Conservation (phyloP, 2,888 invertebrate genomes). For the Harpalus rufipes region DNA sequence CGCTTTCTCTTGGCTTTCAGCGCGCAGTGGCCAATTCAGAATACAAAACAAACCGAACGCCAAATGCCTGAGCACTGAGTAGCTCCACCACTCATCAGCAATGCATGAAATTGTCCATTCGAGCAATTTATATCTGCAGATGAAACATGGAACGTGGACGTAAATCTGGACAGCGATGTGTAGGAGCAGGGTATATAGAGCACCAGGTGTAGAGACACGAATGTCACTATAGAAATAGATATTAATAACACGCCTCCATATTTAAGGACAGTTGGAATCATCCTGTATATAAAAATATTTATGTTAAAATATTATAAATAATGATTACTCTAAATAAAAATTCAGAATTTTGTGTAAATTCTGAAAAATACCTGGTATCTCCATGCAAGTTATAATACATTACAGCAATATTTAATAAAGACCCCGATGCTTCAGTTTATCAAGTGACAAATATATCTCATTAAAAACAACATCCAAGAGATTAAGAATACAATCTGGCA, state of each 20-base stretch:
- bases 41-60: constrained; percentile 46
- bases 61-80: constrained; percentile 16
- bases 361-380: too few relatives aligned
- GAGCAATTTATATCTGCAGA: constrained; percentile 39
- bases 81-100: constrained; percentile 21
- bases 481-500: constrained; percentile 8
- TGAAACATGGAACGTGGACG: constrained; percentile 18
- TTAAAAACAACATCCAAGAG: constrained; percentile 1
- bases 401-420: background rate
- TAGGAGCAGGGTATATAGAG: background rate
- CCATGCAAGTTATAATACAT: background rate
- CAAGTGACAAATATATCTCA: constrained; percentile 3
- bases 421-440: background rate
- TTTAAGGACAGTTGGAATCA: too few relatives aligned
- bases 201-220: constrained; percentile 4
- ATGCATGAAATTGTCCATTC: constrained; percentile 54
- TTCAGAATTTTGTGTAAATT: too few relatives aligned
- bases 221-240: background rate
- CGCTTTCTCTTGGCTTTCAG: constrained; percentile 51
- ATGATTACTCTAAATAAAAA: too few relatives aligned
- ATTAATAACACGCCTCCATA: too few relatives aligned
- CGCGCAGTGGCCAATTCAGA: constrained; percentile 54
- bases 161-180: background rate
- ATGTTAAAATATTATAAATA: too few relatives aligned
- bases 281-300: too few relatives aligned